These are phyloP conservation scores for Rhegmatorhina hoffmannsi DNA, from an alignment of 2,113 vertebrate genomes.

Conservation along the genomic window DNA sequence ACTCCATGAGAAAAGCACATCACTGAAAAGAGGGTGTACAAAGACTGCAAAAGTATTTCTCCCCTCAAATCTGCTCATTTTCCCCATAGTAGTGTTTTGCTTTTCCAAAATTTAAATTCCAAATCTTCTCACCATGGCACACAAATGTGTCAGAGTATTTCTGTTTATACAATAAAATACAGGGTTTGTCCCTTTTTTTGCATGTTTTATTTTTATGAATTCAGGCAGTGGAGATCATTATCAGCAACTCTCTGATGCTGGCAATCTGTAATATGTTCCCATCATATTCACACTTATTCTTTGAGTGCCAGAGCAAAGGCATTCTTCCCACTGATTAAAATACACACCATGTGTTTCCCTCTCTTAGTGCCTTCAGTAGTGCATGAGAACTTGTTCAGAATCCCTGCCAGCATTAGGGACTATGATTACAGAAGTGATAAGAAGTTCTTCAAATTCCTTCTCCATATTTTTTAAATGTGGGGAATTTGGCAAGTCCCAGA, in stretches of 20 bases:
- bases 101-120: not conserved
- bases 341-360: not conserved
- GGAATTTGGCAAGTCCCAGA: not conserved
- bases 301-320: not conserved
- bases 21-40: not conserved
- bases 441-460: not conserved
- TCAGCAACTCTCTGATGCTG: not conserved
- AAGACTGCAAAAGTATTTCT: not conserved
- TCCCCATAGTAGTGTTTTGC: not conserved
- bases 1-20: rapidly evolving
- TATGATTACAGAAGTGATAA: not conserved
- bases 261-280: not conserved
- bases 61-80: not conserved
- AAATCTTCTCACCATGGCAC: not conserved
- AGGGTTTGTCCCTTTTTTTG: not conserved
- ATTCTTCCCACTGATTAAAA: not conserved
- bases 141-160: not conserved
- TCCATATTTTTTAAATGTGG: not conserved
- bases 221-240: not conserved
- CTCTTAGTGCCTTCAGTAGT: not conserved
- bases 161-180: not conserved
- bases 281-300: not conserved
- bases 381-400: not conserved
- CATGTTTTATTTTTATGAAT: not conserved
- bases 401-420: not conserved